Conservation (phyloP, 2,797 vertebrate species). For the Carcharodon carcharias region DNA sequence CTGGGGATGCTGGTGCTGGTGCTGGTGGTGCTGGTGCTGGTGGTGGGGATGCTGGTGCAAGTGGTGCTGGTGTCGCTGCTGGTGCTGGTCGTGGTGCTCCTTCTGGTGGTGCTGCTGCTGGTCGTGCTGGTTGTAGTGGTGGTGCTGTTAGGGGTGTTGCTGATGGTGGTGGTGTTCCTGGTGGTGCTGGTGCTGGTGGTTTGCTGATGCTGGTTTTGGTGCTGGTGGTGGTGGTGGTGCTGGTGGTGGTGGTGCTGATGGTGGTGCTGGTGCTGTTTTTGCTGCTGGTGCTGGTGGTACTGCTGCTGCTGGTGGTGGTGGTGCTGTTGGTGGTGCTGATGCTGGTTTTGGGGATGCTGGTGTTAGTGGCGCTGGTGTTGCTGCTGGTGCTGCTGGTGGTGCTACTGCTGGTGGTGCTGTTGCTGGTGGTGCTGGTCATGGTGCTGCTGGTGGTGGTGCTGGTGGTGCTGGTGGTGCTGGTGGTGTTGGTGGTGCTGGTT, state of each 20-base stretch:
- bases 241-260: too few relatives aligned
- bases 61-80: accelerated
- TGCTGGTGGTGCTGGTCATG: too few relatives aligned
- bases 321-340: too few relatives aligned
- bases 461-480: neutral
- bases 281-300: neutral
- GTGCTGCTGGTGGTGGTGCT: neutral
- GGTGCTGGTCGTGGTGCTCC: accelerated
- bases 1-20: accelerated
- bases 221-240: neutral
- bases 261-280: too few relatives aligned
- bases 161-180: too few relatives aligned
- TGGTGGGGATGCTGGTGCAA: neutral
- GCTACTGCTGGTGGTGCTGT: accelerated
- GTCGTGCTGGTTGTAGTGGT: accelerated
- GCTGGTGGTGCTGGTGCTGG: neutral
- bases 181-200: too few relatives aligned
- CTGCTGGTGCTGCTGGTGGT: neutral
- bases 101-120: accelerated
- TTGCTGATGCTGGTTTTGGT: neutral
- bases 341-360: too few relatives aligned
- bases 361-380: neutral
- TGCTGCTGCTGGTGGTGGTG: too few relatives aligned
- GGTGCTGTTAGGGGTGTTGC: too few relatives aligned
- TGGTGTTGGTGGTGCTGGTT: neutral